Evolutionary conservation across 2,888 invertebrate species (phyloP).

Genomic region (Pomacea canaliculata): DNA sequence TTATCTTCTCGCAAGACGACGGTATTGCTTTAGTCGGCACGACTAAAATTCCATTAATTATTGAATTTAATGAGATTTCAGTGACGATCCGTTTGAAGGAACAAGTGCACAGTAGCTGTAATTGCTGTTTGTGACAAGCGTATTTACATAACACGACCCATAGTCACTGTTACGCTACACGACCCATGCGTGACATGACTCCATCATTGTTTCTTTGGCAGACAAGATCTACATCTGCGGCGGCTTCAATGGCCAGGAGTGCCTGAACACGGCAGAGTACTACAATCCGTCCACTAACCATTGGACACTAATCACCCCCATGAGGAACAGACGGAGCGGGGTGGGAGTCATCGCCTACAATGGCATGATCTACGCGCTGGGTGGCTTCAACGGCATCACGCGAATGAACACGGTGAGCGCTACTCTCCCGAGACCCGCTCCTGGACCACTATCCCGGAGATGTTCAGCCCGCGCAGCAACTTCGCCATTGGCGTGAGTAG

Average conservation of each 20-base stretch:
- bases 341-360: conserved; percentile 90
- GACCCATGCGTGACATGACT: no score
- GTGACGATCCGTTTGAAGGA: no score
- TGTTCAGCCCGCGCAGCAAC: conserved; percentile 69
- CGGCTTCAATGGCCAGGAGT: conserved; percentile 70
- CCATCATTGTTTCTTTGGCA: conserved; percentile 27
- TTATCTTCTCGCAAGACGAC: no score
- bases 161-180: no score
- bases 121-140: no score
- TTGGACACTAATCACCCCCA: conserved; percentile 73
- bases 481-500: conserved; percentile 66
- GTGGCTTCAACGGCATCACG: conserved; percentile 92
- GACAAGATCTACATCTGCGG: conserved; percentile 69
- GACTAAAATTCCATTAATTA: no score
- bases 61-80: no score
- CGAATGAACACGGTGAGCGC: conserved; percentile 87
- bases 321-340: conserved; percentile 90
- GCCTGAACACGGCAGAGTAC: conserved; percentile 66
- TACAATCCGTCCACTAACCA: conserved; percentile 65
- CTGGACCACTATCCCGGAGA: conserved; percentile 66
- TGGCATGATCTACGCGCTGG: conserved; percentile 79
- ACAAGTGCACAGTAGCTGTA: no score
- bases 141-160: no score
- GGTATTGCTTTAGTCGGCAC: no score
- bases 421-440: conserved; percentile 75